Conservation (phyloP, 2,888 invertebrate species). For the Tigriopus californicus region DNA sequence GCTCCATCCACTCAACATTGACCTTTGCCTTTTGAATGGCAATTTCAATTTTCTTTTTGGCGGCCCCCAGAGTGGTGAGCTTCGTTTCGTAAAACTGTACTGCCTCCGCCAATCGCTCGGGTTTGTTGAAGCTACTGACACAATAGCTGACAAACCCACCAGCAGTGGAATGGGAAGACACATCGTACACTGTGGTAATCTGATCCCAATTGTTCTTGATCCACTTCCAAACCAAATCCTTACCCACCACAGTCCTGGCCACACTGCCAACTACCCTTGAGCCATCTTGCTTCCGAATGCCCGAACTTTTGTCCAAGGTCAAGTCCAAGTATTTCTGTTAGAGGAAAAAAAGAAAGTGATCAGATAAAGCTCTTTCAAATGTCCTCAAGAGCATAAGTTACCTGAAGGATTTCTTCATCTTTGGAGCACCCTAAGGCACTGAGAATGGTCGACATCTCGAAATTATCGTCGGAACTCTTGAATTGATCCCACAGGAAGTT, state of each 20-base stretch:
- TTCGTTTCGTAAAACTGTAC: slow-evolving; percentile 29
- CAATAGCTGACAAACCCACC: background rate
- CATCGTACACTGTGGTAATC: background rate
- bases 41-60: slow-evolving; percentile 25
- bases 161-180: background rate
- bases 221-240: slow-evolving; percentile 56
- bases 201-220: slow-evolving; percentile 51
- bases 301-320: slow-evolving; percentile 47
- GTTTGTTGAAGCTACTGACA: background rate
- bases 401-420: background rate
- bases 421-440: background rate
- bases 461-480: background rate
- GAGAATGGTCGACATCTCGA: background rate
- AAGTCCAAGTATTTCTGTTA: slow-evolving; percentile 46
- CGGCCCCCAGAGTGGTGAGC: slow-evolving; percentile 29
- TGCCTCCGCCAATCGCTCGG: slow-evolving; percentile 19
- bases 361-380: too few species aligned
- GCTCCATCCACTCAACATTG: slow-evolving; percentile 28
- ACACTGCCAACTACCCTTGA: slow-evolving; percentile 55
- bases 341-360: background rate
- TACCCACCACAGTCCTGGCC: slow-evolving; percentile 52
- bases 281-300: slow-evolving; percentile 64
- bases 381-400: too few species aligned
- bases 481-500: background rate
- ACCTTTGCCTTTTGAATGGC: slow-evolving; percentile 26